Base-by-base conservation (phyloP, 2,797 vertebrate species). In the Odontamblyopus lacepedii region DNA sequence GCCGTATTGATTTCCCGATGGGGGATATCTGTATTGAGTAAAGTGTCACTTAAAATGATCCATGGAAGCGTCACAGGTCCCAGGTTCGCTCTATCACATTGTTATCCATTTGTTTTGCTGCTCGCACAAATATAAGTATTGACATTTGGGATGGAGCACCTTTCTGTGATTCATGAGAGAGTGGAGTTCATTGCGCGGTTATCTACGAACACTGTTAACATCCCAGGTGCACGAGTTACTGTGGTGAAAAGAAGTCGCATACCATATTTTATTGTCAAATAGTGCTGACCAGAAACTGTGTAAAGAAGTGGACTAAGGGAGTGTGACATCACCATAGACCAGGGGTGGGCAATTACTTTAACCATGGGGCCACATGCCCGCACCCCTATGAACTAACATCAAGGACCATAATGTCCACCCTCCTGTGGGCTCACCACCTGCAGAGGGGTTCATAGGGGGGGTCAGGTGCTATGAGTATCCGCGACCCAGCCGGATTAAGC, bases 21-120 rank as follows among this genome's bases (percentile, higher is more conserved):
- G 79, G 75, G 81, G 78, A 78, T 78, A 83, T 80, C 73, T 74
- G 68, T 86, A 88, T 92, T 73, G 86, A 88, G 69, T 77, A 78
- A 74, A 18, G 78, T 83, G 84, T 87, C 87, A 89, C 82, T 89
- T 89, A 87, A 85, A 87, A 88, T 89, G 88, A 88, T 83, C 77
- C 83, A 90, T 82, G 78, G 51, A 72, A 72, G 74, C 66, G 87
- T 84, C 76, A 74, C 38, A 57, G 73, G 76, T 87, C 85, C 78
- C 86, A 16, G 7, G 87, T 76, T 82, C 76, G 78, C 76, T 75
- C 59, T 78, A 77, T 55, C 16, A n/a, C 77, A 67, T 75, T 16
- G 15, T 67, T 78, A 71, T 81, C 83, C 71, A 80, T 84, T 88
- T 80, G 72, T 83, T 83, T 81, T 70, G 77, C 55, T 67, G 15